phyloP scores from a whole-genome alignment of 2,113 vertebrate species.

The Thamnophis sirtalis region DNA sequence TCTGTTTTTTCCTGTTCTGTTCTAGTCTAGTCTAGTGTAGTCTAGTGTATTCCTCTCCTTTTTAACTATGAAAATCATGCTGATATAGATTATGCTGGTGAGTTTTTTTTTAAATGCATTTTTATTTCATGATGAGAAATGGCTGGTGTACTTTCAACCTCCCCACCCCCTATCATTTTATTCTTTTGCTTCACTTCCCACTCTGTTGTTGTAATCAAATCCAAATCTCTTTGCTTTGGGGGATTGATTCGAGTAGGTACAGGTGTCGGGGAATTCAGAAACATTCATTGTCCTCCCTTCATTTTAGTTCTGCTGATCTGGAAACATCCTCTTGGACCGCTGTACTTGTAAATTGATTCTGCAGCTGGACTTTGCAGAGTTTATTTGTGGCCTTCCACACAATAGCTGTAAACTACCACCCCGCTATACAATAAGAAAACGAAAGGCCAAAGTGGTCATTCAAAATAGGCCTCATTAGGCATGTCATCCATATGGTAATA shows the following conservation, averaged over 20 bases:
- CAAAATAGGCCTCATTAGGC: not conserved
- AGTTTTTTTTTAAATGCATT: not conserved
- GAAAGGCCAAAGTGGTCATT: constrained; percentile 24
- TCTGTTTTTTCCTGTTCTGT: too few relatives aligned
- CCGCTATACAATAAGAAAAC: constrained; percentile 8
- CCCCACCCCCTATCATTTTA: not conserved
- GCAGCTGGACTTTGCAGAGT: not conserved
- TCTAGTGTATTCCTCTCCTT: not conserved
- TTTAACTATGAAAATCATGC: not conserved
- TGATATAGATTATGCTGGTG: not conserved
- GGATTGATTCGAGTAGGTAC: constrained; percentile 10
- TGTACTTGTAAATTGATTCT: not conserved
- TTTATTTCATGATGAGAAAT: not conserved
- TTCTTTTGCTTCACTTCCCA: not conserved
- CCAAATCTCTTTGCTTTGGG: not conserved
- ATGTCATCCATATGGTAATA: constrained; percentile 25
- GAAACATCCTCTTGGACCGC: not conserved
- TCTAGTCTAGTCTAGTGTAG: too few relatives aligned
- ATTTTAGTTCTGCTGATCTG: not conserved
- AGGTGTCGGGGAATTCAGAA: not conserved
- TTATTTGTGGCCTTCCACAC: constrained; percentile 9
- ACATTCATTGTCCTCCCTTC: not conserved
- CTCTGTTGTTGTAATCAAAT: not conserved
- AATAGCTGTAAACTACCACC: constrained; percentile 10
- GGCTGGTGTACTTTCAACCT: not conserved